These are phyloP conservation scores for Chaetodon auriga DNA, from an alignment of 2,113 vertebrate genomes.

Conservation along the genomic window DNA sequence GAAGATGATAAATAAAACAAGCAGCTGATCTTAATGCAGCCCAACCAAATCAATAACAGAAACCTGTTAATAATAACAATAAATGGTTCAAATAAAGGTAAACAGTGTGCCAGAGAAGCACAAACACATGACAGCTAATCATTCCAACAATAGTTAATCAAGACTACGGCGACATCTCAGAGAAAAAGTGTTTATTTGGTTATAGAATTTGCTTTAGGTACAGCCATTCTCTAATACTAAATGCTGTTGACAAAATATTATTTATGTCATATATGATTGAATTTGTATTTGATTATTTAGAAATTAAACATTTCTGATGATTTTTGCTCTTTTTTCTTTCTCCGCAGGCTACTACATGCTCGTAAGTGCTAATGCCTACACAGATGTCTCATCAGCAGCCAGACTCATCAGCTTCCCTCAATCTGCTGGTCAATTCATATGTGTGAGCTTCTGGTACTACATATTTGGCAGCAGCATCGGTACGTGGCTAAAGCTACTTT, in stretches of 20 bases:
- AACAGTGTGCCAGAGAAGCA: background rate
- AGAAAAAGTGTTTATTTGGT: background rate
- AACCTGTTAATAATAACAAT: background rate
- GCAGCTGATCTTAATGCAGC: background rate
- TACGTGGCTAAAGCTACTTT: slow-evolving; percentile 45
- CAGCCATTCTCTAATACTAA: background rate
- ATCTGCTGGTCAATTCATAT: slow-evolving; percentile 55
- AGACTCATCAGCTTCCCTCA: slow-evolving; percentile 81
- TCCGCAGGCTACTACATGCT: slow-evolving; percentile 77
- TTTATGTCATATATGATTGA: background rate
- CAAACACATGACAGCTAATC: background rate
- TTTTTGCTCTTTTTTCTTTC: background rate
- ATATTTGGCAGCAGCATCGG: slow-evolving; percentile 84
- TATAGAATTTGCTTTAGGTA: background rate
- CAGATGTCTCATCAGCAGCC: slow-evolving; percentile 63
- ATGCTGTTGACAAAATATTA: background rate
- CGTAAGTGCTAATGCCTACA: background rate
- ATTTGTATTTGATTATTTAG: background rate
- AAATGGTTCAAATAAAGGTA: background rate
- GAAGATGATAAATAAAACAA: background rate
- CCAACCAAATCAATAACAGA: background rate
- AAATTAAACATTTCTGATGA: background rate
- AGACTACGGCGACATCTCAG: background rate
- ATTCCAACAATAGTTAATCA: background rate
- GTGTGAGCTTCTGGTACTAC: slow-evolving; percentile 84